Evolutionary conservation across 2,797 vertebrate species (phyloP).

Genomic region (Lagodon rhomboides): DNA sequence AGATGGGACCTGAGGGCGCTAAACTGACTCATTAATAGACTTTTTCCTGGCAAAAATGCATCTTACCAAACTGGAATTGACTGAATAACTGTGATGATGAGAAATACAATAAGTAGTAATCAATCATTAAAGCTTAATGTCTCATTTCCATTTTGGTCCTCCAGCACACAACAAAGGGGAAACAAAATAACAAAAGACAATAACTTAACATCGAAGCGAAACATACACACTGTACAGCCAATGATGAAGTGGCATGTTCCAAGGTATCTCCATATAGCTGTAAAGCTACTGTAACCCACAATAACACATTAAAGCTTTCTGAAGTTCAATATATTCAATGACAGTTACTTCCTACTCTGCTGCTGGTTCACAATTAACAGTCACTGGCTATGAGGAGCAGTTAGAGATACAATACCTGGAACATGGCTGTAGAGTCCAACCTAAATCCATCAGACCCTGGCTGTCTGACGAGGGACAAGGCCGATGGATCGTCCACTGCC

Average conservation of each 20-base stretch:
- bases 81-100: constrained; percentile 4
- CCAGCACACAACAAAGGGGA: not conserved
- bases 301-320: not conserved
- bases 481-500: constrained; percentile 92
- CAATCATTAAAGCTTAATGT: not conserved
- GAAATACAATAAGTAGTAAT: constrained; percentile 6
- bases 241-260: not conserved
- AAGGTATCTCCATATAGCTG: not conserved
- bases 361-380: not conserved
- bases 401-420: constrained; percentile 86
- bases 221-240: not conserved
- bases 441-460: constrained; percentile 96
- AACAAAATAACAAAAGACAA: not conserved
- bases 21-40: constrained; percentile 14
- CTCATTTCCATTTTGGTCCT: not conserved
- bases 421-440: constrained; percentile 92
- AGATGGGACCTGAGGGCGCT: not conserved
- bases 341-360: not conserved
- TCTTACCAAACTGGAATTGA: not conserved
- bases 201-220: not conserved
- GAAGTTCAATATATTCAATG: not conserved
- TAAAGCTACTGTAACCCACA: not conserved
- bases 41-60: constrained; percentile 3
- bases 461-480: constrained; percentile 89
- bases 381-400: not conserved